Evolutionary conservation across 2,888 invertebrate species (phyloP).

Genomic region (Vesta saturnalis): DNA sequence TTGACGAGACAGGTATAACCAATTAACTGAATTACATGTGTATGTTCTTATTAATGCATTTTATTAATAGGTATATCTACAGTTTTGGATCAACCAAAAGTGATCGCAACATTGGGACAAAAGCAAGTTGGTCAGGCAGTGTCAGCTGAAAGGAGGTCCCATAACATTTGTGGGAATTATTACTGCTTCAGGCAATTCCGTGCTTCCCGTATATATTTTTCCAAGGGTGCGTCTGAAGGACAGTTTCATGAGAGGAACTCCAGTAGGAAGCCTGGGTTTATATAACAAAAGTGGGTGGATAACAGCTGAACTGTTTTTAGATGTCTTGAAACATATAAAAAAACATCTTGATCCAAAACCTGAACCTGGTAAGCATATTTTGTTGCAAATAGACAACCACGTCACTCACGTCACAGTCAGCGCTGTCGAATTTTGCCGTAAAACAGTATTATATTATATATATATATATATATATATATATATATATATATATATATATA

Average conservation of each 20-base stretch:
- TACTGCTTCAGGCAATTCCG: background rate
- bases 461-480: no score
- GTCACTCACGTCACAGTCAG: constrained; percentile 49
- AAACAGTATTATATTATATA: constrained; percentile 55
- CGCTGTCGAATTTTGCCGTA: constrained; percentile 50
- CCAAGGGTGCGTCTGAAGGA: no score
- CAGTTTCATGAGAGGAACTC: no score
- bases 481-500: no score
- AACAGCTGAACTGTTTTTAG: no score
- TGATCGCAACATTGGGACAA: background rate
- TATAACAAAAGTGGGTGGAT: background rate
- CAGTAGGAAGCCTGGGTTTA: background rate
- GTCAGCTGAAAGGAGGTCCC: background rate
- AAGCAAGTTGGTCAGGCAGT: constrained; percentile 1
- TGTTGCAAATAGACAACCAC: constrained; percentile 41
- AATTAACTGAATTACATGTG: background rate
- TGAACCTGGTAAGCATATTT: background rate
- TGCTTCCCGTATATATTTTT: no score
- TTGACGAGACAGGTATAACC: constrained; percentile 4
- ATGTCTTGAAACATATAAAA: no score
- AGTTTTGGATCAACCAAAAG: constrained; percentile 4
- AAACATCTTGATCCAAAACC: no score
- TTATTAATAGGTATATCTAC: background rate
- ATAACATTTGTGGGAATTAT: background rate
- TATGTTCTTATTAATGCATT: background rate